Percentiles rank a stretch among this genome's conserved stretches.
These are phyloP conservation scores for Oncorhynchus gorbuscha DNA, from an alignment of 2,113 vertebrate genomes.

Conservation along the genomic window DNA sequence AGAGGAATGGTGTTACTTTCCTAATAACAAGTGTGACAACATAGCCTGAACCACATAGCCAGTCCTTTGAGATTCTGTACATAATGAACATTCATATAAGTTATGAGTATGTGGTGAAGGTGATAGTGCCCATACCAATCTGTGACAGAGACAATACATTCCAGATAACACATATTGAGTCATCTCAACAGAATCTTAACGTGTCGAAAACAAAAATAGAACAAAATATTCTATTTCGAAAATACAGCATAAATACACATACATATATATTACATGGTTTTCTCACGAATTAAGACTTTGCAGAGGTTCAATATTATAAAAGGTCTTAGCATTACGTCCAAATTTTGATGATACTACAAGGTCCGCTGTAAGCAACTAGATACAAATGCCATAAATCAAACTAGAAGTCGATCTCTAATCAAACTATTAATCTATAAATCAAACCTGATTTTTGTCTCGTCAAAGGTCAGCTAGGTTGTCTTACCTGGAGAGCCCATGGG, in stretches of 20 bases:
- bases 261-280: not conserved
- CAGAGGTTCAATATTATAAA: not conserved
- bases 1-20: not conserved
- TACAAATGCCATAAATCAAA: too few species aligned
- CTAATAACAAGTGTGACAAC: not conserved
- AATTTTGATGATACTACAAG: not conserved
- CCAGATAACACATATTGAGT: not conserved
- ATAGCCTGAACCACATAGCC: not conserved
- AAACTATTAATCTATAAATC: not conserved
- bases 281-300: not conserved
- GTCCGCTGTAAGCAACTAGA: too few species aligned
- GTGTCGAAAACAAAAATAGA: not conserved
- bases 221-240: not conserved
- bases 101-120: not conserved
- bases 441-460: not conserved
- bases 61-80: not conserved
- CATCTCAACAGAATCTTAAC: not conserved
- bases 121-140: constrained; percentile 22
- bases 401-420: not conserved
- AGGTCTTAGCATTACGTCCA: not conserved
- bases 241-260: not conserved
- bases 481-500: constrained; percentile 82
- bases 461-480: constrained; percentile 1
- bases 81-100: not conserved
- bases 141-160: not conserved